These are phyloP conservation scores for Epicauta chinensis DNA, from an alignment of 1,140 invertebrate genomes.

Conservation along the genomic window DNA sequence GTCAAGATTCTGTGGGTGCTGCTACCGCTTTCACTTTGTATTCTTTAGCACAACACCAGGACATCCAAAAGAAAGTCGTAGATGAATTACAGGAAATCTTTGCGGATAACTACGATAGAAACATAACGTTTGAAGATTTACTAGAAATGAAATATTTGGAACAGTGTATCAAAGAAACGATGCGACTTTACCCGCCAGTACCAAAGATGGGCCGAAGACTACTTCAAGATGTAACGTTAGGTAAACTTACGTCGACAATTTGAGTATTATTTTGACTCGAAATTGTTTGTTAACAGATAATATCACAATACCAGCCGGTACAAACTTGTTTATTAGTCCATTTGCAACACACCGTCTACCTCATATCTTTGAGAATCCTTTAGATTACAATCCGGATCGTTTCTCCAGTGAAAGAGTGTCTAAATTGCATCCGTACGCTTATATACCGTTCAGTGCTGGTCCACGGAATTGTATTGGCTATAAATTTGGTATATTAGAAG, in stretches of 20 bases:
- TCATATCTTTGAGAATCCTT: conserved; percentile 61
- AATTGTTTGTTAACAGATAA: conserved; percentile 21
- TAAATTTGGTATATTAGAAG: conserved; percentile 66
- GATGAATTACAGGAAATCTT: conserved; percentile 43
- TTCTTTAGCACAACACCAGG: conserved; percentile 52
- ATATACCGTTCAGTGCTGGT: conserved; percentile 66
- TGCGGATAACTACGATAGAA: conserved; percentile 1
- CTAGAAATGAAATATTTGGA: conserved; percentile 58
- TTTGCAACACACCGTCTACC: conserved; percentile 60
- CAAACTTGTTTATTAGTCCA: conserved; percentile 32
- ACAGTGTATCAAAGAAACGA: conserved; percentile 59
- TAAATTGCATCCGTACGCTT: conserved; percentile 55
- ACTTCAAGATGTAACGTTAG: conserved; percentile 50
- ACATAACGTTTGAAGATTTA: conserved; percentile 44
- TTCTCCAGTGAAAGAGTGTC: conserved; percentile 53
- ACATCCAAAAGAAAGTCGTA: conserved; percentile 54
- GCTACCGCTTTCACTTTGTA: conserved; percentile 55
- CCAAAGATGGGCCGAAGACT: conserved; percentile 55
- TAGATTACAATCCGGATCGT: conserved; percentile 64
- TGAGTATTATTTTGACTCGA: too few species aligned
- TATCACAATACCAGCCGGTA: conserved; percentile 40
- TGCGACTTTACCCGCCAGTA: conserved; percentile 63
- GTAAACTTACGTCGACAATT: too few species aligned
- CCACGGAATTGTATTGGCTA: conserved; percentile 63
- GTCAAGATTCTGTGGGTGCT: conserved; percentile 68